Conservation (phyloP, 1,140 invertebrate genomes). For the Amyelois transitella region DNA sequence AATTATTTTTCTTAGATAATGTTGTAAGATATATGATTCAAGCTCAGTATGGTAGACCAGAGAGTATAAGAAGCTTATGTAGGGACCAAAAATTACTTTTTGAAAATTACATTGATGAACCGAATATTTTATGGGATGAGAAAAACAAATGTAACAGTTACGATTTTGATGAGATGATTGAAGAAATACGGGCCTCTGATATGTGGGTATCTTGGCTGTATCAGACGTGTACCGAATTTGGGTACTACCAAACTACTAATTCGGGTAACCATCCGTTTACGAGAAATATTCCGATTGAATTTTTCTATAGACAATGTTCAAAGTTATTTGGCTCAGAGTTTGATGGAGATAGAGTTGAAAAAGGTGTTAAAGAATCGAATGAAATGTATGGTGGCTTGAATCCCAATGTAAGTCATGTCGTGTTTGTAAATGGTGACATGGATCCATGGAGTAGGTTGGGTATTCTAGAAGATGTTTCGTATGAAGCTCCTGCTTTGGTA, state of each 20-base stretch:
- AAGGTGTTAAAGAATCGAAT: conserved; percentile 75
- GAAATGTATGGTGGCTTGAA: conserved; percentile 75
- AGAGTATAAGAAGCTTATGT: conserved; percentile 35
- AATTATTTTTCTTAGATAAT: conserved; percentile 41
- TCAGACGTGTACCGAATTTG: conserved; percentile 90
- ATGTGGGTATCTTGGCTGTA: conserved; percentile 78
- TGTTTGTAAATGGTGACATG: conserved; percentile 78
- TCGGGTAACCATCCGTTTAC: conserved; percentile 81
- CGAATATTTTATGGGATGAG: conserved; percentile 15
- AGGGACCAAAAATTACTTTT: not conserved
- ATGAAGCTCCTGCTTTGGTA: conserved; percentile 43
- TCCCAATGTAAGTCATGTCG: conserved; percentile 76
- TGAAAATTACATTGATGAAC: conserved; percentile 7
- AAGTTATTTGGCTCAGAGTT: conserved; percentile 43
- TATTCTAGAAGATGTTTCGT: conserved; percentile 61
- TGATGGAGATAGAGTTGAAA: conserved; percentile 56
- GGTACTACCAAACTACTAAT: conserved; percentile 84
- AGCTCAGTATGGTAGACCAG: conserved; percentile 38
- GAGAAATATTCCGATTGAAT: conserved; percentile 72
- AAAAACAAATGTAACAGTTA: conserved; percentile 31
- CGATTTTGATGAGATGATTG: conserved; percentile 38
- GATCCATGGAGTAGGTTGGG: conserved; percentile 80
- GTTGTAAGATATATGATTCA: conserved; percentile 30
- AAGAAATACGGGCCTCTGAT: conserved; percentile 25
- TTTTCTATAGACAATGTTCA: conserved; percentile 36